Evolutionary conservation across 2,113 vertebrate species (phyloP).

Genomic region (Galemys pyrenaicus): DNA sequence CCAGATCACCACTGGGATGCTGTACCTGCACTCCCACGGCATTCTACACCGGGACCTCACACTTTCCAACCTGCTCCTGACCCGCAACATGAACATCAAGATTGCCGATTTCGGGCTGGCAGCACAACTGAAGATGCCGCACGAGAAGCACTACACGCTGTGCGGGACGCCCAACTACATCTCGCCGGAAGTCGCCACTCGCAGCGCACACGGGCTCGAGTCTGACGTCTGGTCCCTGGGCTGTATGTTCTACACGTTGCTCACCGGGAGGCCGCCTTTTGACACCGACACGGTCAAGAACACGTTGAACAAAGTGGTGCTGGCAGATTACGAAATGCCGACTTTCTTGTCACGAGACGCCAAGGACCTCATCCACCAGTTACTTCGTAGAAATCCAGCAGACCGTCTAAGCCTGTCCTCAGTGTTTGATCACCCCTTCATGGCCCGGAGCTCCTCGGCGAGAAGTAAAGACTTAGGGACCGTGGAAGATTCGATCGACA

Average conservation of each 20-base stretch:
- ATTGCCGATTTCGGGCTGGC: conserved; percentile 98
- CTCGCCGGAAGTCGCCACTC: conserved; percentile 97
- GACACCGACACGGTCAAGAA: conserved; percentile 96
- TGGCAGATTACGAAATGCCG: conserved; percentile 96
- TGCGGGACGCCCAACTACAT: conserved; percentile 99
- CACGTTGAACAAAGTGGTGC: conserved; percentile 94
- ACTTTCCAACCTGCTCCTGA: conserved; percentile 96
- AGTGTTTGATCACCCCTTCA: conserved; percentile 95
- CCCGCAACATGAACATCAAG: conserved; percentile 95
- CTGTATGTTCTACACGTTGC: conserved; percentile 98
- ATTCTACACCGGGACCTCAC: conserved; percentile 98
- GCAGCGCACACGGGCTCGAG: conserved; percentile 95
- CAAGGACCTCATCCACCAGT: conserved; percentile 92
- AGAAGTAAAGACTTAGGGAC: conserved; percentile 88
- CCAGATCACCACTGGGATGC: conserved; percentile 96
- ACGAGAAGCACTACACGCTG: conserved; percentile 98
- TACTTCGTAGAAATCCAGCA: conserved; percentile 93
- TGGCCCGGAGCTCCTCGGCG: conserved; percentile 88
- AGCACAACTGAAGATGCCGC: conserved; percentile 94
- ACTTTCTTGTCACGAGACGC: conserved; percentile 91
- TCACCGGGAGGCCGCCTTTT: conserved; percentile 95
- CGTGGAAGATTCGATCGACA: conserved; percentile 95
- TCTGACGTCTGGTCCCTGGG: conserved; percentile 98
- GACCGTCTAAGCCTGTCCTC: conserved; percentile 94
- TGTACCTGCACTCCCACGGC: conserved; percentile 98